Evolutionary conservation across 2,797 vertebrate genomes (phyloP).

Genomic region (Mionectes olivaceus): DNA sequence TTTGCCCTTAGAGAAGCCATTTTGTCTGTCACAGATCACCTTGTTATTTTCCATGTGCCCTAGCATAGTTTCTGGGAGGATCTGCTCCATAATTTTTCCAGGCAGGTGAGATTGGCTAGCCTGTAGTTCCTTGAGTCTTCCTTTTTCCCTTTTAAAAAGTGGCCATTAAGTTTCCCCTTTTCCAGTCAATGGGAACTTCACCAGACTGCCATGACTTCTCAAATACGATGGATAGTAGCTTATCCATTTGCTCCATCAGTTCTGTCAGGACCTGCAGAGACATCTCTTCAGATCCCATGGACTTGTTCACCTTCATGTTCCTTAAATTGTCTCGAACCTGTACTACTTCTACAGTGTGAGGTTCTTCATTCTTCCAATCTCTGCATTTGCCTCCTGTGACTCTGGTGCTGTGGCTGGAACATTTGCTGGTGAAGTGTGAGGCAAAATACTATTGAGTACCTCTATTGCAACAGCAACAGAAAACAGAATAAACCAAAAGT

Average conservation of each 20-base stretch:
- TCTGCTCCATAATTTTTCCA: neutral
- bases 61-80: neutral
- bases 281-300: too few species aligned
- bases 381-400: too few species aligned
- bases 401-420: neutral
- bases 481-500: too few species aligned
- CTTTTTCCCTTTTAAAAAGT: neutral
- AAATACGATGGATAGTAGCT: too few species aligned
- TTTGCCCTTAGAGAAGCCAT: neutral
- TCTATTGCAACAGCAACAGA: too few species aligned
- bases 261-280: too few species aligned
- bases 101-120: neutral
- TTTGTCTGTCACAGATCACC: neutral
- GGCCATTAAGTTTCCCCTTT: neutral
- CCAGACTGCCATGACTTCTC: too few species aligned
- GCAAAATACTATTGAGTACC: neutral
- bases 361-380: too few species aligned
- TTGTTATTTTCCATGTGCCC: neutral
- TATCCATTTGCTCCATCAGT: too few species aligned
- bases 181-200: neutral
- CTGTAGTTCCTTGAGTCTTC: fast-evolving
- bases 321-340: too few species aligned
- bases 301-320: too few species aligned
- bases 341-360: too few species aligned
- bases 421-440: neutral